A percentile compares a stretch with the other conserved stretches of the same genome.
phyloP scores from a whole-genome alignment of 2,888 invertebrate species.

The Zeuzera pyrina region DNA sequence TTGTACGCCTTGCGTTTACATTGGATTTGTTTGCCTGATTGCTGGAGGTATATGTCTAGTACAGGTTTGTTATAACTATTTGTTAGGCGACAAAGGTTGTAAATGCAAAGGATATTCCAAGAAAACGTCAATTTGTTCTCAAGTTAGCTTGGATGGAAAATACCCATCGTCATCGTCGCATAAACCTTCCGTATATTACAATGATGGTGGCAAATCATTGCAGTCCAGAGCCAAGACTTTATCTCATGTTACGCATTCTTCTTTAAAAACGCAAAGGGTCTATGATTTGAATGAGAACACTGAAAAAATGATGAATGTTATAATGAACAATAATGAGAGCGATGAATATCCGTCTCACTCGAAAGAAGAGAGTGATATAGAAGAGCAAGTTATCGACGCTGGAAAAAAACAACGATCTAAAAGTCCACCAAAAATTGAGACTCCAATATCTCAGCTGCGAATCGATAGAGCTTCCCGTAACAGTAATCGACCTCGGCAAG shows the following conservation, averaged over 20 bases:
- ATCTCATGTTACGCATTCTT: slow-evolving; percentile 32
- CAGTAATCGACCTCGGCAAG: slow-evolving; percentile 15
- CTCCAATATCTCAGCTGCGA: slow-evolving; percentile 44
- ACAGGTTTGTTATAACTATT: slow-evolving; percentile 43
- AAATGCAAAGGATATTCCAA: slow-evolving; percentile 22
- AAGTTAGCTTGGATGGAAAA: slow-evolving; percentile 31
- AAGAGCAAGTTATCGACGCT: too few species aligned
- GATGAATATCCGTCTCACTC: slow-evolving; percentile 9
- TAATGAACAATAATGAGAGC: slow-evolving; percentile 37
- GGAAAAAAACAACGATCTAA: slow-evolving; percentile 16
- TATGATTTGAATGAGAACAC: slow-evolving; percentile 54
- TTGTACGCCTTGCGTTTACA: slow-evolving; percentile 41
- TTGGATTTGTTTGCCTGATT: slow-evolving; percentile 32
- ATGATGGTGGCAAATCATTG: slow-evolving; percentile 18
- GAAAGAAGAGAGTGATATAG: slow-evolving; percentile 11
- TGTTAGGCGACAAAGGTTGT: slow-evolving; percentile 36
- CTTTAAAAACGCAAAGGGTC: slow-evolving; percentile 38
- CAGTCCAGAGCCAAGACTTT: slow-evolving; percentile 26
- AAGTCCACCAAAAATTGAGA: slow-evolving; percentile 51
- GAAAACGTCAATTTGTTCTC: too few species aligned
- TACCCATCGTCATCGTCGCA: slow-evolving; percentile 35
- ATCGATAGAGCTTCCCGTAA: slow-evolving; percentile 20
- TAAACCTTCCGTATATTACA: slow-evolving; percentile 26
- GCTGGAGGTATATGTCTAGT: slow-evolving; percentile 37
- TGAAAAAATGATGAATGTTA: slow-evolving; percentile 47